These are phyloP conservation scores for Acleris cristana DNA, from an alignment of 2,888 invertebrate species.

Conservation along the genomic window DNA sequence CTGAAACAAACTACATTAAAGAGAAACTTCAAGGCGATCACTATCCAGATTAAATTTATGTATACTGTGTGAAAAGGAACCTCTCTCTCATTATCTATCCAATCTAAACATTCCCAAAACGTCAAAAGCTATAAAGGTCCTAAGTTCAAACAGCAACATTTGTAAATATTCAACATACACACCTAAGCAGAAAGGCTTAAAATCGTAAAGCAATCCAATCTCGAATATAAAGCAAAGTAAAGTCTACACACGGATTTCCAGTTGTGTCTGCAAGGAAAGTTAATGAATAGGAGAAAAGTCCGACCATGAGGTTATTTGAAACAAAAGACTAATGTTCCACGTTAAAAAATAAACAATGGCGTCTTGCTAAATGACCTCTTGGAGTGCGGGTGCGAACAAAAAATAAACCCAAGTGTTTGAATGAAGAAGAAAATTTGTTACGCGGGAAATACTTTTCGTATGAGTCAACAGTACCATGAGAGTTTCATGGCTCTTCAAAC, in stretches of 20 bases:
- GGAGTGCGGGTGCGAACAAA: constrained; percentile 43
- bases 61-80: constrained; percentile 53
- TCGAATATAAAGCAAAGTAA: constrained; percentile 41
- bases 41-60: constrained; percentile 47
- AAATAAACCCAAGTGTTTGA: constrained; percentile 47
- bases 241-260: constrained; percentile 56
- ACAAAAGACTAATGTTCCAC: constrained; percentile 58
- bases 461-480: constrained; percentile 32
- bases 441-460: constrained; percentile 27
- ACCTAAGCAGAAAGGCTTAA: constrained; percentile 7
- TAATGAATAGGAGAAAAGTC: constrained; percentile 64
- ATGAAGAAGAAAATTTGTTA: constrained; percentile 39
- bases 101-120: constrained; percentile 54
- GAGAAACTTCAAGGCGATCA: constrained; percentile 22
- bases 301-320: constrained; percentile 58
- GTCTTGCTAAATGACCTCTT: constrained; percentile 50
- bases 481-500: constrained; percentile 30
- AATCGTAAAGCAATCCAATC: constrained; percentile 22
- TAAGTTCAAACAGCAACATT: not conserved
- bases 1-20: constrained; percentile 5
- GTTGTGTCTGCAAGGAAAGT: constrained; percentile 59
- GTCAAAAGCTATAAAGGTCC: constrained; percentile 6
- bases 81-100: constrained; percentile 56
- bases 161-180: not conserved
- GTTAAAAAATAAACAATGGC: constrained; percentile 49